Evolutionary conservation across 2,888 invertebrate genomes (phyloP), one percentile per base, ranked within the genome.

Genomic region (Hedychridium roseum): DNA sequence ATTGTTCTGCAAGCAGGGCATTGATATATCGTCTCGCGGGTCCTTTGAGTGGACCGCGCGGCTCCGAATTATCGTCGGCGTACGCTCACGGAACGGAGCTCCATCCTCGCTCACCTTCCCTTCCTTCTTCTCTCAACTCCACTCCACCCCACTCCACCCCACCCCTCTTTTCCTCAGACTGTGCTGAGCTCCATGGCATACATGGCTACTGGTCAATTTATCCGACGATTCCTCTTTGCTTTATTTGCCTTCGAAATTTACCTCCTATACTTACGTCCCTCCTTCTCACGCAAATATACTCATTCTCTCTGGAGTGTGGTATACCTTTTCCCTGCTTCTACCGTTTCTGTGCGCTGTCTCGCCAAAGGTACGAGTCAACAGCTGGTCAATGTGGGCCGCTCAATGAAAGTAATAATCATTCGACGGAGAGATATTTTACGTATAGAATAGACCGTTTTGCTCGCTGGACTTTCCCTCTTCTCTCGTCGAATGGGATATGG

Each of bases 21-120:
- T 78, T 77, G 78, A 78, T 78, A 78, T 78, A 78, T 78, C 78
- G 78, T 74, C 64, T 68, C 75, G 78, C 78, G 77, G 78, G 73
- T 74, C 78, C 78, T 78, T 78, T 78, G 78, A 78, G 69, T 46
- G 51, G 56, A 58, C 59, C 67, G 57, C 65, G 58, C 54, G 66
- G 66, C 70, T 74, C 73, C 73, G 73, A 73, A 77, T 78, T 77
- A 78, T 78, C 77, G 74, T 73, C 73, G 72, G 73, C 74, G 71
- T 62, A 67, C 66, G 64, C 68, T 64, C 67, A 64, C 64, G 62
- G 55, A 47, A 60, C 60, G 65, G 38, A 37, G n/a, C 45, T 21
- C 39, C 38, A 9, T 35, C 41, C 36, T 23, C 41, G 20, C 42
- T 42, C 21, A 14, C 34, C 17, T 30, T 26, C 44, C n/a, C 32